These are phyloP conservation scores for Pardosa pseudoannulata DNA, from an alignment of 2,888 invertebrate genomes.

Conservation along the genomic window DNA sequence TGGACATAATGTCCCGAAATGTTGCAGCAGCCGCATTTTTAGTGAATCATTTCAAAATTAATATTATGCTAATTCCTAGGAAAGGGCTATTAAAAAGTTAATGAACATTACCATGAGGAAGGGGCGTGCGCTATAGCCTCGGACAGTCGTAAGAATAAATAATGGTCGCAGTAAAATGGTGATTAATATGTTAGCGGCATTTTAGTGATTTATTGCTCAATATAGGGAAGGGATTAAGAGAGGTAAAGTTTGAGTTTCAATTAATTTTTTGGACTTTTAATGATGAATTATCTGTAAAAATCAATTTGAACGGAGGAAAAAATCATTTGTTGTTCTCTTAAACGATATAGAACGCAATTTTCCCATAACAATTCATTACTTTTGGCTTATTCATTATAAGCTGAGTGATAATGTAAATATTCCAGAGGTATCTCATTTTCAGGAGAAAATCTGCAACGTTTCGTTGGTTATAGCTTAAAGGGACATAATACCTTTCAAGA, in stretches of 20 bases:
- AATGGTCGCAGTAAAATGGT: background rate
- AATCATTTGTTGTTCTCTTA: background rate
- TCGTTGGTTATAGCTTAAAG: too few relatives aligned
- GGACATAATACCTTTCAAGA: too few relatives aligned
- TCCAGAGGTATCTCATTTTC: too few relatives aligned
- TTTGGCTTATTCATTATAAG: too few relatives aligned
- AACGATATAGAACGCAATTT: background rate
- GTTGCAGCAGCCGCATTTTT: background rate
- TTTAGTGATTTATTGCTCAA: background rate
- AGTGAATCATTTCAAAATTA: slow-evolving; percentile 9
- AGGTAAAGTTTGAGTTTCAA: slow-evolving; percentile 3
- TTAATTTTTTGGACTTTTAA: background rate
- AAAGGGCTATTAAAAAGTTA: slow-evolving; percentile 9
- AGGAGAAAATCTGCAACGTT: too few relatives aligned
- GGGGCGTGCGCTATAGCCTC: background rate
- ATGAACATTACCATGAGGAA: background rate
- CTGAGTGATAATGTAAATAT: too few relatives aligned
- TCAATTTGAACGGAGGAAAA: background rate
- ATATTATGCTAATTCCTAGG: slow-evolving; percentile 9
- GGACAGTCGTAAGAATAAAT: slow-evolving; percentile 1
- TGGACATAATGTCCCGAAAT: slow-evolving; percentile 4
- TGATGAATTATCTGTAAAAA: background rate
- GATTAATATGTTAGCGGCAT: slow-evolving; percentile 14
- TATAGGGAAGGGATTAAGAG: background rate
- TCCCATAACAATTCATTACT: too few relatives aligned